Evolutionary conservation across 1,140 invertebrate species (phyloP).

Genomic region (Sinella curviseta): DNA sequence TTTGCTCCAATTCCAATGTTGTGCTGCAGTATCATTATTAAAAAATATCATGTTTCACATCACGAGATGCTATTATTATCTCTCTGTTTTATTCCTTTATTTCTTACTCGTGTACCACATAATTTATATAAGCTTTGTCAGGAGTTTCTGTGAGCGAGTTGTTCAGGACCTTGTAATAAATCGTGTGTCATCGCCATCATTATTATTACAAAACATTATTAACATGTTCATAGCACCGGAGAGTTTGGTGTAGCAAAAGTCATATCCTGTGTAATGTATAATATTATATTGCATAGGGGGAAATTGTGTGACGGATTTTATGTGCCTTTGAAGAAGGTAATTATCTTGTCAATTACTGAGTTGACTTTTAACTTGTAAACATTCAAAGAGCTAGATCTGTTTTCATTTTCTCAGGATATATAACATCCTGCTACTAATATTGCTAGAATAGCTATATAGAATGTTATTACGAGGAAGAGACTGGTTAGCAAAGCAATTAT

Average conservation of each 20-base stretch:
- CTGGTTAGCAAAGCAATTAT: too few relatives aligned
- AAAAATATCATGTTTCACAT: too few relatives aligned
- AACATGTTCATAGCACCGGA: background rate
- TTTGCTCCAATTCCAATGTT: background rate
- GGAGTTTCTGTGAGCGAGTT: background rate
- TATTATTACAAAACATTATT: background rate
- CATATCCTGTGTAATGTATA: background rate
- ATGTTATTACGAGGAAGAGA: too few relatives aligned
- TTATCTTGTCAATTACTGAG: constrained; percentile 21
- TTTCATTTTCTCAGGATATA: background rate
- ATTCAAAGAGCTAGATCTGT: too few relatives aligned
- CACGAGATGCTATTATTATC: too few relatives aligned
- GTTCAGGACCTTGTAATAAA: constrained; percentile 17
- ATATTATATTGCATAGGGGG: background rate
- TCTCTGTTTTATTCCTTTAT: too few relatives aligned
- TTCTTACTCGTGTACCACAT: too few relatives aligned
- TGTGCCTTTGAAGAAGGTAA: background rate
- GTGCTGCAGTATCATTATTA: background rate
- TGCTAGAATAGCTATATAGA: too few relatives aligned
- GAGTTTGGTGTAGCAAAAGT: background rate
- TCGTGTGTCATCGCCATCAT: constrained; percentile 7
- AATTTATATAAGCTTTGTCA: too few relatives aligned
- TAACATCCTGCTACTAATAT: background rate
- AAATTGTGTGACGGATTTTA: background rate
- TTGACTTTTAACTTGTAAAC: too few relatives aligned